Evolutionary conservation across 2,797 vertebrate species (phyloP).

Genomic region (Ptychadena robeensis): DNA sequence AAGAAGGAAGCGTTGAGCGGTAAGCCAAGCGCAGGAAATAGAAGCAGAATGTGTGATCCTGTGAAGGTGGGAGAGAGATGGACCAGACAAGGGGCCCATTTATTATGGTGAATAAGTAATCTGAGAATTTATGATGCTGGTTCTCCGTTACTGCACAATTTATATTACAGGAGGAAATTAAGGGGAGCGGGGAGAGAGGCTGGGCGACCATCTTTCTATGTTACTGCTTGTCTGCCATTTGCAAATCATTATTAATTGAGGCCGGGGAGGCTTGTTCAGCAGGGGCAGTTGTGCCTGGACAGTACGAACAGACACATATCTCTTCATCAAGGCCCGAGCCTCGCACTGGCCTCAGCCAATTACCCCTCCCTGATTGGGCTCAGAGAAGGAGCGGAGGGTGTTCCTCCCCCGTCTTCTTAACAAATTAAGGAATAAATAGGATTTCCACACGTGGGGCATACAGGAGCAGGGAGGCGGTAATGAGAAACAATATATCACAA

Average conservation of each 20-base stretch:
- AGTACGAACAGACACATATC: conserved; percentile 86
- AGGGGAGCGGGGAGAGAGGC: conserved; percentile 76
- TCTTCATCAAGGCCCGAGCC: conserved; percentile 96
- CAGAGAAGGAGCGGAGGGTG: conserved; percentile 87
- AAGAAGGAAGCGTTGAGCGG: background rate
- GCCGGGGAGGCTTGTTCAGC: conserved; percentile 76
- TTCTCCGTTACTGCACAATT: conserved; percentile 81
- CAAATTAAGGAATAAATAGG: conserved; percentile 99
- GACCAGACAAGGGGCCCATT: conserved; percentile 72
- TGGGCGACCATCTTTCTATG: conserved; percentile 84
- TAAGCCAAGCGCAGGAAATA: conserved; percentile 12
- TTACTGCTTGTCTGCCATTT: conserved; percentile 91
- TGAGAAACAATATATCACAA: conserved; percentile 99
- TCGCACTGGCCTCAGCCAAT: conserved; percentile 92
- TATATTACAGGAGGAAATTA: conserved; percentile 85
- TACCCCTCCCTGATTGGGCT: conserved; percentile 98
- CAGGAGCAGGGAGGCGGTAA: conserved; percentile 95
- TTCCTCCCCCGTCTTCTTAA: conserved; percentile 76
- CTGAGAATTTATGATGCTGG: conserved; percentile 82
- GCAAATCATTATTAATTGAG: conserved; percentile 95
- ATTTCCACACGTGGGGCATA: conserved; percentile 97
- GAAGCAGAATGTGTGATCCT: conserved; percentile 13
- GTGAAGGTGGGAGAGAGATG: conserved; percentile 38
- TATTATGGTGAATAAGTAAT: conserved; percentile 84
- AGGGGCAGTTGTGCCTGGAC: conserved; percentile 77